Conservation (phyloP, 2,888 invertebrate species). For the Sarcophaga variegata region DNA sequence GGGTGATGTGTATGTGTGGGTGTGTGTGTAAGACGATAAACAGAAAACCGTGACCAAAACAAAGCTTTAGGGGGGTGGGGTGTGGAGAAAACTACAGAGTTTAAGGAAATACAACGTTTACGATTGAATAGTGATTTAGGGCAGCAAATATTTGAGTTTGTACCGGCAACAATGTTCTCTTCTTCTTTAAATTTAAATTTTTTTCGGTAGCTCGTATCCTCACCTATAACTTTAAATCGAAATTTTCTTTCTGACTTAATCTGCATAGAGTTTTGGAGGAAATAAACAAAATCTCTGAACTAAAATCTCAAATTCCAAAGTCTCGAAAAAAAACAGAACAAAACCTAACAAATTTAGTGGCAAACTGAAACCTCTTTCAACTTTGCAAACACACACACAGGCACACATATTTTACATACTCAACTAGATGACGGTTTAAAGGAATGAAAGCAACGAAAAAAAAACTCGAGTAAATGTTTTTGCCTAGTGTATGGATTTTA, state of each 20-base stretch:
- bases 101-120: too few species aligned
- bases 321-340: not conserved
- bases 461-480: not conserved
- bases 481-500: slow-evolving; percentile 21
- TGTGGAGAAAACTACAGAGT: too few species aligned
- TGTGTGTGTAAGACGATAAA: slow-evolving; percentile 42
- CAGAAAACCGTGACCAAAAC: slow-evolving; percentile 64
- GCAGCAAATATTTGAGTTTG: too few species aligned
- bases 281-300: not conserved
- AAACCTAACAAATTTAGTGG: not conserved
- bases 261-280: too few species aligned
- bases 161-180: too few species aligned
- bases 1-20: slow-evolving; percentile 4
- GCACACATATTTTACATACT: slow-evolving; percentile 46
- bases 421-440: slow-evolving; percentile 39
- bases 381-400: not conserved
- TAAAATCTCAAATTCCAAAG: not conserved
- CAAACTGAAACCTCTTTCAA: slow-evolving; percentile 32
- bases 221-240: too few species aligned
- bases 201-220: too few species aligned
- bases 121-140: too few species aligned
- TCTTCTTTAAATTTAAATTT: too few species aligned
- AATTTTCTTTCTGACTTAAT: too few species aligned
- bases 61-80: not conserved
- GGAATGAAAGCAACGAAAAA: not conserved